These are phyloP conservation scores for Labroides dimidiatus DNA, from an alignment of 2,797 vertebrate species.

Conservation along the genomic window DNA sequence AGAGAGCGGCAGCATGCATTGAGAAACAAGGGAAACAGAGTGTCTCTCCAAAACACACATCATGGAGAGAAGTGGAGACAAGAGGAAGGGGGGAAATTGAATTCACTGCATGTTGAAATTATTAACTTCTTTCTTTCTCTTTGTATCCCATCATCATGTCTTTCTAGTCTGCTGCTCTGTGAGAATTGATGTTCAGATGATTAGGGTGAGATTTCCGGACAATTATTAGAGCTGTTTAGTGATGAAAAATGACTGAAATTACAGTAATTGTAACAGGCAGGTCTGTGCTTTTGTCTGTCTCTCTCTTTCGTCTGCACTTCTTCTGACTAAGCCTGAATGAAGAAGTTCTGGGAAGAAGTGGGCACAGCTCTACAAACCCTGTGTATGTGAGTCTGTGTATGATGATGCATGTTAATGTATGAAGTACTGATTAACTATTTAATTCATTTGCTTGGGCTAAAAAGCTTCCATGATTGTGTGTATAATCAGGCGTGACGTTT, in stretches of 20 bases:
- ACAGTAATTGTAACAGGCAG: slow-evolving; percentile 2
- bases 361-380: slow-evolving; percentile 37
- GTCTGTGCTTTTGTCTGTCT: slow-evolving; percentile 22
- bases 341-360: slow-evolving; percentile 66
- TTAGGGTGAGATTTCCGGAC: slow-evolving; percentile 1
- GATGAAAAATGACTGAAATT: background rate
- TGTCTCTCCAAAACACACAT: slow-evolving; percentile 40
- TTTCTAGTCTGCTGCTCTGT: slow-evolving; percentile 8
- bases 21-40: slow-evolving; percentile 39
- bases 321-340: slow-evolving; percentile 49
- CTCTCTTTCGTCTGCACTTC: slow-evolving; percentile 21
- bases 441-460: slow-evolving; percentile 24
- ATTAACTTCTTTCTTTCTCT: slow-evolving; percentile 26
- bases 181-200: slow-evolving; percentile 14
- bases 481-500: slow-evolving; percentile 49
- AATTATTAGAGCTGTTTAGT: slow-evolving; percentile 8
- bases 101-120: slow-evolving; percentile 27
- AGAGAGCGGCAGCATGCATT: slow-evolving; percentile 52
- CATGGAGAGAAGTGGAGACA: slow-evolving; percentile 29
- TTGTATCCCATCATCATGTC: background rate
- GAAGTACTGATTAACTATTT: slow-evolving; percentile 24
- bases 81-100: slow-evolving; percentile 25
- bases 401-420: slow-evolving; percentile 15
- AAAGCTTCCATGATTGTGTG: slow-evolving; percentile 20
- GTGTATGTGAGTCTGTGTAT: slow-evolving; percentile 12